Conservation (phyloP, 2,888 invertebrate genomes). For the Eristalinus sepulchralis region DNA sequence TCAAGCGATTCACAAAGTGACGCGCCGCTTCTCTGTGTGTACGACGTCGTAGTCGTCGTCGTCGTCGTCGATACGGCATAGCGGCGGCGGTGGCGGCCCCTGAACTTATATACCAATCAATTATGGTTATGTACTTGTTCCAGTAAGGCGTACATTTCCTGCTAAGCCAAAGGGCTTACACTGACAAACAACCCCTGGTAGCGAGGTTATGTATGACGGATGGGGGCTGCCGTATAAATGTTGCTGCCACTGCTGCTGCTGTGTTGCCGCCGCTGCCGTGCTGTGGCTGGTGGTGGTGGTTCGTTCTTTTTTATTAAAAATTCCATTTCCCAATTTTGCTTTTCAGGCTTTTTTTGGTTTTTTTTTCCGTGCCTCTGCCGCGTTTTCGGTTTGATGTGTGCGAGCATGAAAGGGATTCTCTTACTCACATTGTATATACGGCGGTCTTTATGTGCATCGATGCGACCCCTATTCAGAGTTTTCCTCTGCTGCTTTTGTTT, state of each 20-base stretch:
- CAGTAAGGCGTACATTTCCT: conserved; percentile 44
- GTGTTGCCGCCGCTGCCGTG: background rate
- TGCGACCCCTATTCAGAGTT: background rate
- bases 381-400: background rate
- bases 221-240: conserved; percentile 16
- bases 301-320: conserved; percentile 59
- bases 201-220: background rate
- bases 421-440: background rate
- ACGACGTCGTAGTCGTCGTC: background rate
- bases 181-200: conserved; percentile 56
- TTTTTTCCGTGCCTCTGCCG: background rate
- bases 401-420: conserved; percentile 1
- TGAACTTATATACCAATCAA: conserved; percentile 52
- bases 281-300: conserved; percentile 44
- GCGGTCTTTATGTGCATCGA: background rate
- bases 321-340: conserved; percentile 58
- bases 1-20: conserved; percentile 30
- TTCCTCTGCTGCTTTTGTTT: background rate
- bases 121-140: conserved; percentile 50
- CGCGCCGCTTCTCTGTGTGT: background rate
- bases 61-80: background rate
- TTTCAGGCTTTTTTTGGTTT: background rate
- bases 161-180: conserved; percentile 48
- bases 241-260: background rate
- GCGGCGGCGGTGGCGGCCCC: background rate